Percentiles rank a stretch among this genome's conserved stretches.
These are phyloP conservation scores for Aspiorhynchus laticeps DNA, from an alignment of 2,113 vertebrate species.

Conservation along the genomic window DNA sequence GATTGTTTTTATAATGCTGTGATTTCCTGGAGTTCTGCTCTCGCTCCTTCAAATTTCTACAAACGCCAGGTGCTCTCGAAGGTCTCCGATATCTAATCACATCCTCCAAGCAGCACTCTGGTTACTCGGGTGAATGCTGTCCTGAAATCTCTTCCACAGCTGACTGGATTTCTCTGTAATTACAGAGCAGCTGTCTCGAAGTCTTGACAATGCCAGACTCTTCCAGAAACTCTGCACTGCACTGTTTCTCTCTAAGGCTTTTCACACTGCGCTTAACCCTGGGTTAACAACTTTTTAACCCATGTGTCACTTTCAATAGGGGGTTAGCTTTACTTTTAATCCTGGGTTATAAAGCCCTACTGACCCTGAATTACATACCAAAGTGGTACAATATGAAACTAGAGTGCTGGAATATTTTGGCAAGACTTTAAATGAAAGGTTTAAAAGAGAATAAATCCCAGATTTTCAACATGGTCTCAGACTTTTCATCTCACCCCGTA, in stretches of 20 bases:
- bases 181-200: not conserved
- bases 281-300: constrained; percentile 2
- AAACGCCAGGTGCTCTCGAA: not conserved
- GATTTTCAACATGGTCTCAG: too few relatives aligned
- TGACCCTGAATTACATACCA: not conserved
- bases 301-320: not conserved
- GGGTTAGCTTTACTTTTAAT: not conserved
- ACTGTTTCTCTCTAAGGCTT: constrained; percentile 11
- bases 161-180: constrained; percentile 19
- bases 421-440: not conserved
- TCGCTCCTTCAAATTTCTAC: not conserved
- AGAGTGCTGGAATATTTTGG: not conserved
- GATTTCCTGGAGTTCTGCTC: constrained; percentile 8
- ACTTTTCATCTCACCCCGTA: too few relatives aligned
- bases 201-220: not conserved
- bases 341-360: not conserved
- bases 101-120: constrained; percentile 8
- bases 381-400: not conserved
- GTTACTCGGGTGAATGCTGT: not conserved
- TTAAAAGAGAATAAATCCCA: too few relatives aligned
- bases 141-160: constrained; percentile 2
- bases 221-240: not conserved
- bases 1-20: constrained; percentile 27
- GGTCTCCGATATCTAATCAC: constrained; percentile 23
- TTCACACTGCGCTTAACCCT: not conserved